Base-by-base conservation (phyloP, 1,140 invertebrate species). In the Drosophila saltans region DNA sequence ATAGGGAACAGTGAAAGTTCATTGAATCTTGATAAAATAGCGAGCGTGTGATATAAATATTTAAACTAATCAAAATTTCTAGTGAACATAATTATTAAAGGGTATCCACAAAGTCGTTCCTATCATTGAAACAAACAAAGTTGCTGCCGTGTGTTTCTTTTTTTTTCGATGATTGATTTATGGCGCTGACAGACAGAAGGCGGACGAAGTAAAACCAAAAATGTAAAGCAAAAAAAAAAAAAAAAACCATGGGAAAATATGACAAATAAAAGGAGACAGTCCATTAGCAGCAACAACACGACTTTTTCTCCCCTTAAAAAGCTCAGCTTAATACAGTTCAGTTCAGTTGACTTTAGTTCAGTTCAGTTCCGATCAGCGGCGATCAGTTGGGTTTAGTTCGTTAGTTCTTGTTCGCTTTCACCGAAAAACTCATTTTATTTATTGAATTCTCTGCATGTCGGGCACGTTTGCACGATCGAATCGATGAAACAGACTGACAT, bases 391-490 rank as follows among this genome's bases (percentile, higher is more conserved):
- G 45, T 52, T 52, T 26, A 24, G 39, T 8, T 39, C 36, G 45
- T n/a, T 68, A 26, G 6, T 26, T n/a, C 52, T 30, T 88, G 81
- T 81, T 88, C 83, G 83, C 83, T 88, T 88, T 88, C 83, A 88
- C 83, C 83, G 77, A 89, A 86, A 72, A 52, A 52, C 45, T 80
- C 76, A 83, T 83, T 89, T 83, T 89, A 88, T 83, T 89, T 85
- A 86, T 86, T 89, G 80, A 89, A 88, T 83, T 88, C 80, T 89
- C 67, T 74, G 77, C 84, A 88, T 89, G 84, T 89, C 83, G 77
- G 59, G 80, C 83, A 88, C 83, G 84, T 83, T 78, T 88, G 85
- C 83, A 88, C 83, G 83, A 16, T 16, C 16, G 16, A 89, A 76
- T 66, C 62, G 45, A 70, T 75, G 48, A 78, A 65, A 43, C 56